These are phyloP conservation scores for Drosophila recens DNA, from an alignment of 2,888 invertebrate genomes.

Conservation along the genomic window DNA sequence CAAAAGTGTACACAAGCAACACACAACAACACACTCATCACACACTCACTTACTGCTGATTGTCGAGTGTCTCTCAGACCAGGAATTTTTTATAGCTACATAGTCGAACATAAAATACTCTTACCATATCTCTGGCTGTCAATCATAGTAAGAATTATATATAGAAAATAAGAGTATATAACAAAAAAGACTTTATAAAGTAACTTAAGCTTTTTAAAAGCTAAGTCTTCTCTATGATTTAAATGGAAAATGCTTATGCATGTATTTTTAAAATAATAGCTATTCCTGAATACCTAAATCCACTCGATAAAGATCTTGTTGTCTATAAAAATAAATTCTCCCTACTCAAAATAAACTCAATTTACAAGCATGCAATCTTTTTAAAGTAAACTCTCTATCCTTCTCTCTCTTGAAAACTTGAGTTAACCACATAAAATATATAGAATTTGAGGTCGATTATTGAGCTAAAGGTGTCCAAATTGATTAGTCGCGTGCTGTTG, in stretches of 20 bases:
- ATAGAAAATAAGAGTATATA: not conserved
- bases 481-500: constrained; percentile 23
- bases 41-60: constrained; percentile 22
- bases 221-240: not conserved
- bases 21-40: constrained; percentile 9
- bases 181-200: not conserved
- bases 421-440: not conserved
- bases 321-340: not conserved
- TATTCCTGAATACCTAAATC: not conserved
- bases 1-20: constrained; percentile 50
- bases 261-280: no score
- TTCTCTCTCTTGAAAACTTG: not conserved
- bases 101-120: constrained; percentile 38
- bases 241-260: no score
- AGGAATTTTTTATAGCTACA: not conserved
- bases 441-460: constrained; percentile 23
- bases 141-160: not conserved
- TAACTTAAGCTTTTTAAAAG: not conserved
- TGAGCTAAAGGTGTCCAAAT: constrained; percentile 16
- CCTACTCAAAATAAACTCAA: not conserved
- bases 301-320: not conserved
- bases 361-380: not conserved
- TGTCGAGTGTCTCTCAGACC: constrained; percentile 29
- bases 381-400: not conserved
- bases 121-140: no score